Base-by-base conservation (phyloP, 2,113 vertebrate species). In the Phalacrocorax brasilianus region DNA sequence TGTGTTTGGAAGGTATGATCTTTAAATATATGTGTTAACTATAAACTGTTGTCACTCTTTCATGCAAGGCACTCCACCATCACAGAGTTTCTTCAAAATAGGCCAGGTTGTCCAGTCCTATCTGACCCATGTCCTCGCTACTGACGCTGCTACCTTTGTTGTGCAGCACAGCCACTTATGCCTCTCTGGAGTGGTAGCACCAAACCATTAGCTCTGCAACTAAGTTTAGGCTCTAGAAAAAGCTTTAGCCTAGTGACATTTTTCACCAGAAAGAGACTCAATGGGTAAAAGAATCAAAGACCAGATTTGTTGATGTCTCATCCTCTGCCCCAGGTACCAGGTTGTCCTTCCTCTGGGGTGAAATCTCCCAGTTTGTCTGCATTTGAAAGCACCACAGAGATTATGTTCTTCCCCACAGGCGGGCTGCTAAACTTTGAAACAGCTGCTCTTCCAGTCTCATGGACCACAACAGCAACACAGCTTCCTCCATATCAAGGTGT, bases 1-100 rank as follows among this genome's bases (percentile, higher is more conserved):
- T 82, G 32, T 44, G 17, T 62, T 89, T 88, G 58, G 82, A 81
- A 97, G 93, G 81, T 95, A 94, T 24, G 73, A 82, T 70, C 75
- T 79, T 87, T 92, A 87, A 80, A 91, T 40, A 76, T 42, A 44
- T 3, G 5, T 22, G 13, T 79, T 85, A 72, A 56, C 14, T 50
- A 44, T 44, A 89, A 93, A 91, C 45, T 53, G 40, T 59, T 80
- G 28, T 18, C 4, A 0, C 62, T 71, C 53, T 85, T 87, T 62
- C 42, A 33, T 11, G 45, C 80, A 87, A 85, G 50, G 11, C 2
- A 2, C 33, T 85, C 77, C 49, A 68, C 14, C 12, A 26, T 28
- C 40, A 75, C 21, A 55, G 23, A 88, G 14, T 28, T 84, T 84
- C 61, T 84, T 72, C 91, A 49, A 10, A 81, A 33, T 32, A 85